A percentile compares a stretch with the other conserved stretches of the same genome.
These are phyloP conservation scores for Aricia artaxerxes DNA, from an alignment of 2,888 invertebrate species.

Conservation along the genomic window DNA sequence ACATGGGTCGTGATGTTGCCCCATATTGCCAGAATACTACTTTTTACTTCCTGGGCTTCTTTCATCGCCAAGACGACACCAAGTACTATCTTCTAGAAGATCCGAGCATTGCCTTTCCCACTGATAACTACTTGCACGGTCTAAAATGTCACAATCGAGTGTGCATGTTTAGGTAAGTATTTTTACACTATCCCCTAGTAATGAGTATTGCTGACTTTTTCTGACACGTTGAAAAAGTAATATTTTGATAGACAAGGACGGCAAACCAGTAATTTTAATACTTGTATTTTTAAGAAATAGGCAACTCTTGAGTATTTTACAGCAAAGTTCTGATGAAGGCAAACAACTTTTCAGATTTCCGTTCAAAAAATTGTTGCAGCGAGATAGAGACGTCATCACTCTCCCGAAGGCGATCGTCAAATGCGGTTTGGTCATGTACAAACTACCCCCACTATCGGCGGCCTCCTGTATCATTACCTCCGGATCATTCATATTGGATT, in stretches of 20 bases:
- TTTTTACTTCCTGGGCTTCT: conserved; percentile 69
- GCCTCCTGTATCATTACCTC: conserved; percentile 70
- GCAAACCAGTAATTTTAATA: too few relatives aligned
- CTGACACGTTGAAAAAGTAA: too few relatives aligned
- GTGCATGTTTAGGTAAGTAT: conserved; percentile 64
- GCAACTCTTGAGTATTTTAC: neutral
- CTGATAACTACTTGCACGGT: conserved; percentile 70
- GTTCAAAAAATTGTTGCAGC: conserved; percentile 66
- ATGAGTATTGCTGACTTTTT: neutral
- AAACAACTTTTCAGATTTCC: conserved; percentile 57
- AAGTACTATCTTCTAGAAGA: conserved; percentile 71
- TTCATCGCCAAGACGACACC: conserved; percentile 67
- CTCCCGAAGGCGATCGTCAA: conserved; percentile 74
- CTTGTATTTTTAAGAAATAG: too few relatives aligned
- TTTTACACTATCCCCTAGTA: neutral
- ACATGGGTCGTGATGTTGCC: conserved; percentile 63
- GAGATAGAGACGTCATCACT: conserved; percentile 57
- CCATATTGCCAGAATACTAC: conserved; percentile 70
- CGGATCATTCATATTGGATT: conserved; percentile 73
- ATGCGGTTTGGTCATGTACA: conserved; percentile 72
- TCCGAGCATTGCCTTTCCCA: conserved; percentile 67
- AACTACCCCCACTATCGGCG: conserved; percentile 69
- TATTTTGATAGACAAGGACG: too few relatives aligned
- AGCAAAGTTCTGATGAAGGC: neutral
- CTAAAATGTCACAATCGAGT: conserved; percentile 68